phyloP scores from a whole-genome alignment of 2,888 invertebrate genomes.

The Maniola hyperantus region DNA sequence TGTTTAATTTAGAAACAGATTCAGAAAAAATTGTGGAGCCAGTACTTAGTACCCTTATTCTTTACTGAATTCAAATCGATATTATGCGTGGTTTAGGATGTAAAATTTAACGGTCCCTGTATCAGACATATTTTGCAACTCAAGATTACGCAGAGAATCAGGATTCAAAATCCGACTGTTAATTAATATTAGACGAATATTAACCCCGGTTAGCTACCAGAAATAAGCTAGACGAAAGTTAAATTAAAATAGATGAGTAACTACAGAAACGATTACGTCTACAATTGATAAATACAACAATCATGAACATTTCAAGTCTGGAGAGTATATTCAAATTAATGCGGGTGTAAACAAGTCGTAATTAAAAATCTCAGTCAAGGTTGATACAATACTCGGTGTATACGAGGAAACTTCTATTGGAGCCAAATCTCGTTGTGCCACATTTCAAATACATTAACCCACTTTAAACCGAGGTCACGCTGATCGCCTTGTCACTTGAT shows the following conservation, averaged over 20 bases:
- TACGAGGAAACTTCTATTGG: slow-evolving; percentile 48
- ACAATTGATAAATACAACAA: not conserved
- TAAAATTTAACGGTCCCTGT: no score
- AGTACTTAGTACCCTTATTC: no score
- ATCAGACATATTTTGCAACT: no score
- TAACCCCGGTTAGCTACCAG: not conserved
- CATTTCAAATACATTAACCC: slow-evolving; percentile 73
- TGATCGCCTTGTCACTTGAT: slow-evolving; percentile 59
- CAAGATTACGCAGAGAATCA: not conserved
- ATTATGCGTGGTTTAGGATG: no score
- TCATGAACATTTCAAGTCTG: slow-evolving; percentile 3
- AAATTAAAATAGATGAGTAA: not conserved
- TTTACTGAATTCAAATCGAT: no score
- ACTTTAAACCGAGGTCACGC: slow-evolving; percentile 64
- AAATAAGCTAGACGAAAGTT: not conserved
- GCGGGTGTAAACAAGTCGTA: slow-evolving; percentile 47
- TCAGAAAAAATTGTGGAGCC: no score
- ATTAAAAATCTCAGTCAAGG: slow-evolving; percentile 63
- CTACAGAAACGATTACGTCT: not conserved
- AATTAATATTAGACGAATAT: not conserved
- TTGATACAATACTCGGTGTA: slow-evolving; percentile 48
- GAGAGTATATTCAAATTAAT: slow-evolving; percentile 33
- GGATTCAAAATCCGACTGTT: not conserved
- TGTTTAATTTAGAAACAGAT: no score
- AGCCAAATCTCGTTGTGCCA: slow-evolving; percentile 62